Percentiles rank a stretch among this genome's conserved stretches.
Evolutionary conservation across 2,888 invertebrate genomes (phyloP).

Genomic region (Dastarcus helophoroides): DNA sequence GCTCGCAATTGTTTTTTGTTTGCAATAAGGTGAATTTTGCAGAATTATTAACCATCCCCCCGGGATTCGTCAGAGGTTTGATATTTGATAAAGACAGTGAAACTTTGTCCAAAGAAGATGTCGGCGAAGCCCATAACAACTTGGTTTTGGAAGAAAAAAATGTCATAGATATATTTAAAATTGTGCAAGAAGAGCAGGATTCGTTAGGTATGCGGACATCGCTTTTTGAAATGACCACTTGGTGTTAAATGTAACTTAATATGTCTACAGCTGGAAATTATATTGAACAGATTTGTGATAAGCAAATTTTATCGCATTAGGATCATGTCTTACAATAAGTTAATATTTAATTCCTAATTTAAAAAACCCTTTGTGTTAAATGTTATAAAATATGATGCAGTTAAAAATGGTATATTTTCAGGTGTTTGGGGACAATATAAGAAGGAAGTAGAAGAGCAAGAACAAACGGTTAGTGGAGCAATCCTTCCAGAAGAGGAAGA

Average conservation of each 20-base stretch:
- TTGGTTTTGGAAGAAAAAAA: conserved; percentile 26
- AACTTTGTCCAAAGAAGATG: conserved; percentile 31
- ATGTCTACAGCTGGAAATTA: no score
- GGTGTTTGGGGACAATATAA: conserved; percentile 19
- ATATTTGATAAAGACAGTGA: conserved; percentile 45
- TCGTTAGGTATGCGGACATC: conserved; percentile 44
- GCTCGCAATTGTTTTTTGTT: conserved; percentile 2
- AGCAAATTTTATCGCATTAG: no score
- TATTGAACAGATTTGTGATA: no score
- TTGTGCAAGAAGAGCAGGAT: conserved; percentile 49
- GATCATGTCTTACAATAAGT: no score
- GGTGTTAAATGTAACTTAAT: no score
- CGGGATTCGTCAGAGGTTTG: conserved; percentile 53
- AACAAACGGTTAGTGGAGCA: conserved; percentile 12
- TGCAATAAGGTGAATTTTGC: conserved; percentile 11
- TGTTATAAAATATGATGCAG: no score
- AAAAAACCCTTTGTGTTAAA: no score
- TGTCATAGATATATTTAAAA: conserved; percentile 46
- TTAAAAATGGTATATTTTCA: conserved; percentile 23
- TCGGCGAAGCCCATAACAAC: conserved; percentile 12
- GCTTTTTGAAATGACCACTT: no score
- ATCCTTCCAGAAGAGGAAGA: conserved; percentile 14
- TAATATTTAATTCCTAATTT: no score
- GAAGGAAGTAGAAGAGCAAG: conserved; percentile 11
- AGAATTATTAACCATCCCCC: conserved; percentile 43